Evolutionary conservation across 2,888 invertebrate species (phyloP).

Genomic region (Apeira syringaria): DNA sequence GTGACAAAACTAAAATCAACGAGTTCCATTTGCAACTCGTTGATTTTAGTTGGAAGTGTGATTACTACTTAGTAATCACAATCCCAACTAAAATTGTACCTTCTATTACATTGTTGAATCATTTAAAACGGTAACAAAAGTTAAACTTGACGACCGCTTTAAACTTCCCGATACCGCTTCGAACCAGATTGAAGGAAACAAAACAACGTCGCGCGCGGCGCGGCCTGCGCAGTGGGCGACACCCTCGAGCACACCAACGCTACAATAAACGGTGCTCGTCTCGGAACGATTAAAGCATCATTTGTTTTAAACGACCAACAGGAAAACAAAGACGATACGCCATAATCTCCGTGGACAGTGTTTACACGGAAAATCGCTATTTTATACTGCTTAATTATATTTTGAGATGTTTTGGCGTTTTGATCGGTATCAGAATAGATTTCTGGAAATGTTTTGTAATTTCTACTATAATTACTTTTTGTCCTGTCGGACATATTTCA

Average conservation of each 20-base stretch:
- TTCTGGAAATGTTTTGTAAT: no score
- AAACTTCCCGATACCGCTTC: neutral
- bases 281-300: constrained; percentile 13
- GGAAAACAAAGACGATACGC: constrained; percentile 9
- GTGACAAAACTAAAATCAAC: no score
- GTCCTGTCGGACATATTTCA: no score
- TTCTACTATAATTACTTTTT: no score
- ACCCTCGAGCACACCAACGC: neutral
- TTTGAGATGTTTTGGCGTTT: neutral
- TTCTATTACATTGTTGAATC: neutral
- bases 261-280: neutral
- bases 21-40: no score
- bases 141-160: neutral
- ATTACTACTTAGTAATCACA: no score
- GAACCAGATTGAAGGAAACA: constrained; percentile 2
- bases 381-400: neutral
- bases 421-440: no score
- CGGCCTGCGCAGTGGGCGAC: neutral
- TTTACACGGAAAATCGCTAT: neutral
- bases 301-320: constrained; percentile 13
- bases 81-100: no score
- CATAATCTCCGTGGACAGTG: constrained; percentile 1
- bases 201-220: neutral
- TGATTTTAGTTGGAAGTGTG: no score
- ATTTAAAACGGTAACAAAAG: neutral